A percentile compares a stretch with the other conserved stretches of the same genome.
Evolutionary conservation across 2,797 vertebrate genomes (phyloP).

Genomic region (Pseudomugil gertrudae): DNA sequence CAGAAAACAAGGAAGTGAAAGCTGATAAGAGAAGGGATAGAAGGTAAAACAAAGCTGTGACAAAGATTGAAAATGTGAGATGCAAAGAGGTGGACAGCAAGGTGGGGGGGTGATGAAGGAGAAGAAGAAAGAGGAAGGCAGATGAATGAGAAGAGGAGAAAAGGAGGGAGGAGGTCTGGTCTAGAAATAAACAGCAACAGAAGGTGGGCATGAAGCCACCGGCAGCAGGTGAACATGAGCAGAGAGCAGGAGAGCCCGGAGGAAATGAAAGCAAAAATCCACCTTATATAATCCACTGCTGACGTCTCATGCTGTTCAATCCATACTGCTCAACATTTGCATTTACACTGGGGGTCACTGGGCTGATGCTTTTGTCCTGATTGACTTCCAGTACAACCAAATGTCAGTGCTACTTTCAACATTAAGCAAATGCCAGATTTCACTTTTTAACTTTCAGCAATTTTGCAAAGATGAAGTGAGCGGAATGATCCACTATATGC

Average conservation of each 20-base stretch:
- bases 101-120: conserved; percentile 12
- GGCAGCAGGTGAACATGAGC: conserved; percentile 78
- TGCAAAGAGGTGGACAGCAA: conserved; percentile 12
- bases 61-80: conserved; percentile 12
- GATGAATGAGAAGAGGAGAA: conserved; percentile 31
- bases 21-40: background rate
- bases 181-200: conserved; percentile 83
- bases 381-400: background rate
- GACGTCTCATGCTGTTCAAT: conserved; percentile 20
- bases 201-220: conserved; percentile 81
- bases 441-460: background rate
- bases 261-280: conserved; percentile 65
- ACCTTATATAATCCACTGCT: conserved; percentile 47
- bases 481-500: background rate
- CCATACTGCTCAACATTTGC: conserved; percentile 43
- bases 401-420: conserved; percentile 5
- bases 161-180: conserved; percentile 60
- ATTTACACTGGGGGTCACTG: conserved; percentile 21
- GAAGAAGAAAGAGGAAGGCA: conserved; percentile 3
- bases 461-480: background rate
- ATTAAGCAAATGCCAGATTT: conserved; percentile 3
- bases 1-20: background rate
- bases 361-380: background rate
- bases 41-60: background rate
- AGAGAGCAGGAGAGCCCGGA: conserved; percentile 69